Evolutionary conservation across 1,140 invertebrate genomes (phyloP).

Genomic region (Drosophila mayri): DNA sequence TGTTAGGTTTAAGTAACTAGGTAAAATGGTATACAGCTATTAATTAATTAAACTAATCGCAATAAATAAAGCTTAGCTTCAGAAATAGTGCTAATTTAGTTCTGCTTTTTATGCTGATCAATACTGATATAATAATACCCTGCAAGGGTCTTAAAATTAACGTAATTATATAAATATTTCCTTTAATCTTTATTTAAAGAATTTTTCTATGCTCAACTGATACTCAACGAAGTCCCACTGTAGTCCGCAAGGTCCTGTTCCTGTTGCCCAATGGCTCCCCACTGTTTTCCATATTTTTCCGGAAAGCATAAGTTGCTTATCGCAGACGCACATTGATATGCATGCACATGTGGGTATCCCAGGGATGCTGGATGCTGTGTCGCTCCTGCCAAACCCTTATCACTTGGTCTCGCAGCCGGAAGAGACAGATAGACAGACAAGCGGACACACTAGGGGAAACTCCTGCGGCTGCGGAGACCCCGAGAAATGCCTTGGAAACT

Average conservation of each 20-base stretch:
- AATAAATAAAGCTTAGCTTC: not conserved
- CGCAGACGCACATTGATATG: constrained; percentile 62
- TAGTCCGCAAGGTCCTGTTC: constrained; percentile 8
- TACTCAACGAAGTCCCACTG: not conserved
- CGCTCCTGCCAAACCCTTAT: constrained; percentile 70
- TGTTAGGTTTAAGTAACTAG: too few species aligned
- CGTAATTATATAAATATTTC: not conserved
- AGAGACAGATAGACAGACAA: constrained; percentile 7
- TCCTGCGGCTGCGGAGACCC: constrained; percentile 4
- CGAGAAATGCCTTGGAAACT: constrained; percentile 35
- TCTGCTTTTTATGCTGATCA: not conserved
- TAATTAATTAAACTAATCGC: too few species aligned
- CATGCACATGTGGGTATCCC: constrained; percentile 53
- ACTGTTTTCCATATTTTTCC: constrained; percentile 24
- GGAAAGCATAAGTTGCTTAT: constrained; percentile 45
- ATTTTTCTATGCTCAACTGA: not conserved
- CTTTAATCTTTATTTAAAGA: not conserved
- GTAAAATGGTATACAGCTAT: too few species aligned
- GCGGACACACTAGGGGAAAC: constrained; percentile 1
- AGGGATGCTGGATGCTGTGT: constrained; percentile 18
- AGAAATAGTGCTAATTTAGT: not conserved
- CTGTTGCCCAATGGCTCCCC: not conserved
- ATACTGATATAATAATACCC: too few species aligned
- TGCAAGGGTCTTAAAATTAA: not conserved
- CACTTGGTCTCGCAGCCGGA: constrained; percentile 33